Evolutionary conservation across 2,888 invertebrate genomes (phyloP).

Genomic region (Acleris holmiana): DNA sequence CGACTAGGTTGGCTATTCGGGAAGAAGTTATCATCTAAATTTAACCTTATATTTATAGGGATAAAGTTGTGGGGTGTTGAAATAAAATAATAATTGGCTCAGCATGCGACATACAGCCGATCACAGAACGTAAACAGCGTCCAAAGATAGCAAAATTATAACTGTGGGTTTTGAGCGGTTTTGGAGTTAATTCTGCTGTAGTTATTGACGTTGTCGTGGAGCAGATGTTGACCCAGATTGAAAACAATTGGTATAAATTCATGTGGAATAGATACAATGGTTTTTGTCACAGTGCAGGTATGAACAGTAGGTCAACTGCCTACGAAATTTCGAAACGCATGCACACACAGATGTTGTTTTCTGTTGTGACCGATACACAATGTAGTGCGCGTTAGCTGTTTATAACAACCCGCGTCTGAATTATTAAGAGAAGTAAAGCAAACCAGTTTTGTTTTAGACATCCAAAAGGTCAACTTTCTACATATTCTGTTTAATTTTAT

Average conservation of each 20-base stretch:
- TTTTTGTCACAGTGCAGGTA: background rate
- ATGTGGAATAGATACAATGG: background rate
- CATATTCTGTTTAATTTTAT: no score
- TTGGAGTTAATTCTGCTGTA: conserved; percentile 23
- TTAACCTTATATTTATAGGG: conserved; percentile 46
- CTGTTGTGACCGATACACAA: no score
- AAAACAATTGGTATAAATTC: conserved; percentile 1
- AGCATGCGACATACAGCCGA: conserved; percentile 77
- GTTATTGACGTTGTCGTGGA: background rate
- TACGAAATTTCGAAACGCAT: no score
- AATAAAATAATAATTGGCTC: conserved; percentile 57
- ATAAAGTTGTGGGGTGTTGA: conserved; percentile 40
- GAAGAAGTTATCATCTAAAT: conserved; percentile 48
- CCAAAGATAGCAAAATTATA: conserved; percentile 40
- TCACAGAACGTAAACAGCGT: conserved; percentile 41
- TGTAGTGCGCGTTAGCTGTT: no score
- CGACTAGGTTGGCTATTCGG: conserved; percentile 79
- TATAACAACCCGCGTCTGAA: no score
- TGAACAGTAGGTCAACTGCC: no score
- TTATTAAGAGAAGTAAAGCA: no score
- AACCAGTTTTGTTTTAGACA: no score
- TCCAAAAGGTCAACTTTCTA: no score
- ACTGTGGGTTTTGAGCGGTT: conserved; percentile 12
- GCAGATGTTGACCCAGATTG: conserved; percentile 15
- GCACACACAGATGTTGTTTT: no score